Percentiles rank a stretch among this genome's conserved stretches.
Conservation (phyloP, 1,140 invertebrate genomes). For the Drosophila nasuta region DNA sequence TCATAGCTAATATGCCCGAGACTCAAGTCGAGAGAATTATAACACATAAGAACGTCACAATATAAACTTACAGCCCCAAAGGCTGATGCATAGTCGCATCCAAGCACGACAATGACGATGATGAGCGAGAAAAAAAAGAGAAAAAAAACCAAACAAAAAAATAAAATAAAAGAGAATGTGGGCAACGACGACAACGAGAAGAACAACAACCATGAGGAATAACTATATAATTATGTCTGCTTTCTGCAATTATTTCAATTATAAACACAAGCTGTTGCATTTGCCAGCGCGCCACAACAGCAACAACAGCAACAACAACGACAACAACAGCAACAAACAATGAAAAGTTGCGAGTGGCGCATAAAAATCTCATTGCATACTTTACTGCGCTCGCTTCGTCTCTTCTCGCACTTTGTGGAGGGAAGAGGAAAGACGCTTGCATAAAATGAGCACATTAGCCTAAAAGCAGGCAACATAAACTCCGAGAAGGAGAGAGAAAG, state of each 20-base stretch:
- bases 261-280: slow-evolving; percentile 74
- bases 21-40: background rate
- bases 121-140: slow-evolving; percentile 23
- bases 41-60: slow-evolving; percentile 26
- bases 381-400: slow-evolving; percentile 20
- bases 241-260: slow-evolving; percentile 75
- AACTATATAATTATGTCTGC: slow-evolving; percentile 70
- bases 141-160: background rate
- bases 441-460: slow-evolving; percentile 72
- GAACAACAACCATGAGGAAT: slow-evolving; percentile 27
- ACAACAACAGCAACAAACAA: slow-evolving; percentile 46
- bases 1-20: slow-evolving; percentile 3
- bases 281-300: slow-evolving; percentile 42
- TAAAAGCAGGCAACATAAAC: slow-evolving; percentile 56
- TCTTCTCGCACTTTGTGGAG: background rate
- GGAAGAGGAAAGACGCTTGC: slow-evolving; percentile 25
- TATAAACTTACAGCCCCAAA: slow-evolving; percentile 27
- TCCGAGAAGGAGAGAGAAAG: background rate
- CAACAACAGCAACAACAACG: slow-evolving; percentile 39
- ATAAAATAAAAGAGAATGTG: slow-evolving; percentile 19
- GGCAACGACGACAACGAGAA: slow-evolving; percentile 16
- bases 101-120: slow-evolving; percentile 43
- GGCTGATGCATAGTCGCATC: slow-evolving; percentile 26
- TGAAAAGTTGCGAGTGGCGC: slow-evolving; percentile 50
- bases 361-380: slow-evolving; percentile 60